A percentile compares a stretch with the other conserved stretches of the same genome.
These are phyloP conservation scores for Dromiciops gliroides DNA, from an alignment of 2,113 vertebrate genomes.

Conservation along the genomic window DNA sequence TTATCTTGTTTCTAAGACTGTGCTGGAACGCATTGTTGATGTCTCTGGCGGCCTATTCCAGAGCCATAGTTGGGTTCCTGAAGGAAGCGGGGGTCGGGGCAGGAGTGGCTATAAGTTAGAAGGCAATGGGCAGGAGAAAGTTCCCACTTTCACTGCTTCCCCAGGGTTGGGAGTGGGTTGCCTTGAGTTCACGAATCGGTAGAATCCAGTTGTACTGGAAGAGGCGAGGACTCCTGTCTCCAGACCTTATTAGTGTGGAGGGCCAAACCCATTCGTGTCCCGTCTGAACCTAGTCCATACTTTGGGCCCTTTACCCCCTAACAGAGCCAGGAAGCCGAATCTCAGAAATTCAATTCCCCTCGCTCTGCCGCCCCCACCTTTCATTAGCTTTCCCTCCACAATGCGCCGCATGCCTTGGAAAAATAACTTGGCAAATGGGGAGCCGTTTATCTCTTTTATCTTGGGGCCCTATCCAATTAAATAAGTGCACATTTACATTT, in stretches of 20 bases:
- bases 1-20: background rate
- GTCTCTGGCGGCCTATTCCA: background rate
- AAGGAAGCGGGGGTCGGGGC: background rate
- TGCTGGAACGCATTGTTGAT: background rate
- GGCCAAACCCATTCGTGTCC: background rate
- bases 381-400: conserved; percentile 87
- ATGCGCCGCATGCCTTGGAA: conserved; percentile 88
- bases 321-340: background rate
- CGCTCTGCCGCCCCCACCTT: conserved; percentile 57
- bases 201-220: background rate
- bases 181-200: background rate
- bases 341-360: background rate
- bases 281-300: background rate
- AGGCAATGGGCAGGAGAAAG: background rate
- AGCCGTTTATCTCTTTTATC: conserved; percentile 95
- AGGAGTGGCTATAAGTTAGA: background rate
- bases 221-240: background rate
- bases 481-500: conserved; percentile 94
- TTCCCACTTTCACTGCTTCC: background rate
- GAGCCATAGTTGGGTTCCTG: background rate
- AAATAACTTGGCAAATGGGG: conserved; percentile 92
- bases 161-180: background rate
- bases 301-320: background rate
- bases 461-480: conserved; percentile 98
- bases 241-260: background rate